Percentiles rank a stretch among this genome's conserved stretches.
These are phyloP conservation scores for Strigamia crassipes DNA, from an alignment of 2,888 invertebrate genomes.

Conservation along the genomic window DNA sequence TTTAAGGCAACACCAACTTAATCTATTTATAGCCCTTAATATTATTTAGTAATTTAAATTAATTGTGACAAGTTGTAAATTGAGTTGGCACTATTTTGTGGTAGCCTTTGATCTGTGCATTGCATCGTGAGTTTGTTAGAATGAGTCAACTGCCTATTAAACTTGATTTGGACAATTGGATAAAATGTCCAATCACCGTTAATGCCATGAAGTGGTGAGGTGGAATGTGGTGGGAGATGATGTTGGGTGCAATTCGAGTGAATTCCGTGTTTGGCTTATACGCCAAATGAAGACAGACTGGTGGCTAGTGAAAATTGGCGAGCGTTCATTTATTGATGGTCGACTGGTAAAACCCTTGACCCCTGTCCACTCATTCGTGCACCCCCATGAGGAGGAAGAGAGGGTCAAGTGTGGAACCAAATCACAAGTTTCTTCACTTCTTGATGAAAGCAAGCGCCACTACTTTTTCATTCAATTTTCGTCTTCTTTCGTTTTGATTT, in stretches of 20 bases:
- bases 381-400: slow-evolving; percentile 13
- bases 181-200: slow-evolving; percentile 42
- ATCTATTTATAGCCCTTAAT: background rate
- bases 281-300: slow-evolving; percentile 40
- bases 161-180: slow-evolving; percentile 42
- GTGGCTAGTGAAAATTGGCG: slow-evolving; percentile 40
- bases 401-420: slow-evolving; percentile 37
- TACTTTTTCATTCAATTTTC: slow-evolving; percentile 9
- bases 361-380: slow-evolving; percentile 40
- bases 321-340: slow-evolving; percentile 40
- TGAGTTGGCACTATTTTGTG: background rate
- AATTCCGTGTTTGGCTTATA: slow-evolving; percentile 40
- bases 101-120: slow-evolving; percentile 13
- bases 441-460: slow-evolving; percentile 30
- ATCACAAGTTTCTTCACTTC: slow-evolving; percentile 42
- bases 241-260: slow-evolving; percentile 29
- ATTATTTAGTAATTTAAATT: background rate
- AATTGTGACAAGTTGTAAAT: slow-evolving; percentile 21
- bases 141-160: slow-evolving; percentile 40
- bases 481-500: background rate
- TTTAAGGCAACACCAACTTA: background rate
- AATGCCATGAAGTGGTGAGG: slow-evolving; percentile 37
- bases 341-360: slow-evolving; percentile 19
- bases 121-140: slow-evolving; percentile 36
- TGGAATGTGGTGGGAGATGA: background rate